These are phyloP conservation scores for Anseranas semipalmata DNA, from an alignment of 2,113 vertebrate species.

Conservation along the genomic window DNA sequence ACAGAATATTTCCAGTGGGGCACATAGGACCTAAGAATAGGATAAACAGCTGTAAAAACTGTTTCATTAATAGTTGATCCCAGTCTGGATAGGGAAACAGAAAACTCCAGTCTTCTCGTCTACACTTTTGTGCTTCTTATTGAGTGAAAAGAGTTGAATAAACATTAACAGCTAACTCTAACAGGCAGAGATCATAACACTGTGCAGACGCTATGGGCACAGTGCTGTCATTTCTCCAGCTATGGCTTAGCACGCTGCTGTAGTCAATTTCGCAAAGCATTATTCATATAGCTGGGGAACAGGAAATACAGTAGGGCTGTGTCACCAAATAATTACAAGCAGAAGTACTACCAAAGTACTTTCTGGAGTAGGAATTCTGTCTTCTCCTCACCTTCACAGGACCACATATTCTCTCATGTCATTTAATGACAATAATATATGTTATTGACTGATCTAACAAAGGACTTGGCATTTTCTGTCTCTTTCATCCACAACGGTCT, in stretches of 20 bases:
- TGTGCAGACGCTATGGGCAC: rapidly evolving
- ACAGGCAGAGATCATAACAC: neutral
- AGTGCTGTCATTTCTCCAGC: neutral
- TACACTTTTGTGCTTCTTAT: neutral
- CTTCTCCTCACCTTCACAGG: neutral
- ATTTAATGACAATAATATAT: neutral
- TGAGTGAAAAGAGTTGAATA: neutral
- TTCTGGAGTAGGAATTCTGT: neutral
- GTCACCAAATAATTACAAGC: neutral
- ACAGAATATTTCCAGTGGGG: neutral
- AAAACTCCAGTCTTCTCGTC: conserved; percentile 8
- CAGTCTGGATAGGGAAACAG: neutral
- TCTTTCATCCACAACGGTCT: neutral
- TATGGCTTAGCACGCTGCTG: neutral
- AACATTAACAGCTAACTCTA: neutral
- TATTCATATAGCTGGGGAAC: neutral
- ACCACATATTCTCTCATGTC: neutral
- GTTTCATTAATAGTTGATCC: neutral
- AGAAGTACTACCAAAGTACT: neutral
- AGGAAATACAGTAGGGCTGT: neutral
- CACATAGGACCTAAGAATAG: neutral
- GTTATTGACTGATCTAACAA: neutral
- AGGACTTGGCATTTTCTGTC: neutral
- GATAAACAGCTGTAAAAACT: neutral
- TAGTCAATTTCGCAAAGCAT: neutral